Conservation (phyloP, 2,888 invertebrate species). For the Oxycera nigricornis region DNA sequence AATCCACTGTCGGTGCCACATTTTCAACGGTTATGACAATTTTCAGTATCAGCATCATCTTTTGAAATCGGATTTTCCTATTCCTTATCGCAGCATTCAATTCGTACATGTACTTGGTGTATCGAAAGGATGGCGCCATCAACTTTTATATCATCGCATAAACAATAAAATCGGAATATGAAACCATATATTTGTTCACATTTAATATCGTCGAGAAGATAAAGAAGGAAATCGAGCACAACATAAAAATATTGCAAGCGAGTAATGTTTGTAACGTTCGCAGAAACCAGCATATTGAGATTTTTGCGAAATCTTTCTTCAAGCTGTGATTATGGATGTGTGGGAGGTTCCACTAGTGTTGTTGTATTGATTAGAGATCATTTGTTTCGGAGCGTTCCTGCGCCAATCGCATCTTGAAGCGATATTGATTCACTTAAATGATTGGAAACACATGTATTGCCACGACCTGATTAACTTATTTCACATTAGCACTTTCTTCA, state of each 20-base stretch:
- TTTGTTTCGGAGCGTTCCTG: too few species aligned
- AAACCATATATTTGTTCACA: constrained; percentile 37
- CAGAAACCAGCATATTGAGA: constrained; percentile 34
- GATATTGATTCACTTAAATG: too few species aligned
- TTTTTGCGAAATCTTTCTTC: constrained; percentile 22
- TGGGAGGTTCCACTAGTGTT: neutral
- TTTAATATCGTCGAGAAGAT: constrained; percentile 32
- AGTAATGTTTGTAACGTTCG: constrained; percentile 36
- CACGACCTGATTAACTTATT: too few species aligned
- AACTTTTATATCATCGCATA: constrained; percentile 44
- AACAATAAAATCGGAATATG: constrained; percentile 44
- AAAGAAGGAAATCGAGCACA: constrained; percentile 31
- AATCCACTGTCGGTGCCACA: constrained; percentile 22
- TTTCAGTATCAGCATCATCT: constrained; percentile 28
- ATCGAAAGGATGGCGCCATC: constrained; percentile 38
- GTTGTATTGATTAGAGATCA: neutral
- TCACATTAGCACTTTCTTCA: too few species aligned
- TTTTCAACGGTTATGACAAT: constrained; percentile 32
- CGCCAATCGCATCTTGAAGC: too few species aligned
- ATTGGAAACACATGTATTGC: too few species aligned
- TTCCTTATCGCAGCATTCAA: neutral
- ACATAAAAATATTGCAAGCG: constrained; percentile 33
- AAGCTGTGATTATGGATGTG: neutral
- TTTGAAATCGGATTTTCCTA: constrained; percentile 25
- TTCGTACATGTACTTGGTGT: neutral